Evolutionary conservation across 2,888 invertebrate genomes (phyloP).

Genomic region (Matsumyia berberina): DNA sequence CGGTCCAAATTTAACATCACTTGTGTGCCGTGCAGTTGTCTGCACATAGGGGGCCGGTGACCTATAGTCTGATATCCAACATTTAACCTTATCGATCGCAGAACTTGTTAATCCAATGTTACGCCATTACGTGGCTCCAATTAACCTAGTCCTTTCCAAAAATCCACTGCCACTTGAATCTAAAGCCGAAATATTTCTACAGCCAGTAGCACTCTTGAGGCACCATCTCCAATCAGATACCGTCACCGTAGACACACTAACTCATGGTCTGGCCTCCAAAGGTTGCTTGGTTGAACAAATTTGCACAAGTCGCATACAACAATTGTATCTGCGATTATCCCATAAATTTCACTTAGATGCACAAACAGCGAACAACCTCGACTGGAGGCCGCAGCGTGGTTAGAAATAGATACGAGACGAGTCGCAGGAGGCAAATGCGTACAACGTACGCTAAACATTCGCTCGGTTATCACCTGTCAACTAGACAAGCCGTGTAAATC

Average conservation of each 20-base stretch:
- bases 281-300: constrained; percentile 20
- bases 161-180: constrained; percentile 22
- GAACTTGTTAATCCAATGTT: constrained; percentile 13
- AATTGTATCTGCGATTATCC: constrained; percentile 15
- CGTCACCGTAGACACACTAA: constrained; percentile 7
- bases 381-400: constrained; percentile 32
- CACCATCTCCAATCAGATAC: constrained; percentile 8
- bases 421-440: constrained; percentile 1
- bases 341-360: constrained; percentile 17
- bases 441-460: constrained; percentile 4
- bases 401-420: constrained; percentile 15
- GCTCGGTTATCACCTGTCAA: constrained; percentile 64
- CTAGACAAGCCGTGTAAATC: constrained; percentile 54
- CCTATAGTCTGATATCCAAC: background rate
- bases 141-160: too few species aligned
- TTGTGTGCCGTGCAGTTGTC: background rate
- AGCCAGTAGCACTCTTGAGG: constrained; percentile 7
- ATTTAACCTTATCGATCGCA: constrained; percentile 7
- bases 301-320: constrained; percentile 18
- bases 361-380: constrained; percentile 32
- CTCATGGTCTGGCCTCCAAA: constrained; percentile 11
- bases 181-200: constrained; percentile 2
- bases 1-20: constrained; percentile 5
- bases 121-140: background rate
- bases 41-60: background rate